Percentiles rank a stretch among this genome's conserved stretches.
Evolutionary conservation across 2,888 invertebrate genomes (phyloP).

Genomic region (Baronia brevicornis): DNA sequence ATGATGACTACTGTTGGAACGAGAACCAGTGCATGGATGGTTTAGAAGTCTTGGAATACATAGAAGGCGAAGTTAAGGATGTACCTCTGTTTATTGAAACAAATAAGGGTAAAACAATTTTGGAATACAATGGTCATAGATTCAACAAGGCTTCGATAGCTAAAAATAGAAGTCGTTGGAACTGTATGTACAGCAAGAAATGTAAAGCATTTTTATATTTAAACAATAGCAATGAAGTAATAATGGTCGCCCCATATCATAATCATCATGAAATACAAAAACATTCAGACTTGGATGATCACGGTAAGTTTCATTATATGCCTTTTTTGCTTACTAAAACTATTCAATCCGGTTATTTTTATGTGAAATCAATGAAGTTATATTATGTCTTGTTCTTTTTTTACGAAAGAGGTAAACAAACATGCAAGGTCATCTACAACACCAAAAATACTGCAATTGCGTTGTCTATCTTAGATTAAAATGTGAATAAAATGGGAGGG

Average conservation of each 20-base stretch:
- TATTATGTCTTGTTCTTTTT: too few relatives aligned
- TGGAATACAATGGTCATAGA: conserved; percentile 45
- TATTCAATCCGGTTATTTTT: too few relatives aligned
- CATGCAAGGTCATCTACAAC: too few relatives aligned
- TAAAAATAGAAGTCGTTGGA: conserved; percentile 47
- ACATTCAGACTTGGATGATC: conserved; percentile 8
- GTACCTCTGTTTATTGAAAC: conserved; percentile 43
- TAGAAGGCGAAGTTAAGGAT: conserved; percentile 20
- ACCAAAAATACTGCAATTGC: too few relatives aligned
- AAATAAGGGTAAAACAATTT: conserved; percentile 37
- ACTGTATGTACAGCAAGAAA: conserved; percentile 39
- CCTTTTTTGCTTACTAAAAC: neutral
- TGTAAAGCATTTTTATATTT: conserved; percentile 47
- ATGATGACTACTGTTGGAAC: too few relatives aligned
- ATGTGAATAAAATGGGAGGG: too few relatives aligned
- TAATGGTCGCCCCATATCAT: conserved; percentile 39
- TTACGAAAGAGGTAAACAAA: too few relatives aligned
- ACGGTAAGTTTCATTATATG: conserved; percentile 9
- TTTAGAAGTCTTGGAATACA: conserved; percentile 19
- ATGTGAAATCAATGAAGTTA: too few relatives aligned
- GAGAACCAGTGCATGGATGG: conserved; percentile 11
- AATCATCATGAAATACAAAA: conserved; percentile 24
- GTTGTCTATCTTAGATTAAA: too few relatives aligned
- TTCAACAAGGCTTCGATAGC: conserved; percentile 45
- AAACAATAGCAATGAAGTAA: conserved; percentile 46